phyloP scores from a whole-genome alignment of 2,888 invertebrate species.

The Hybos culiciformis region DNA sequence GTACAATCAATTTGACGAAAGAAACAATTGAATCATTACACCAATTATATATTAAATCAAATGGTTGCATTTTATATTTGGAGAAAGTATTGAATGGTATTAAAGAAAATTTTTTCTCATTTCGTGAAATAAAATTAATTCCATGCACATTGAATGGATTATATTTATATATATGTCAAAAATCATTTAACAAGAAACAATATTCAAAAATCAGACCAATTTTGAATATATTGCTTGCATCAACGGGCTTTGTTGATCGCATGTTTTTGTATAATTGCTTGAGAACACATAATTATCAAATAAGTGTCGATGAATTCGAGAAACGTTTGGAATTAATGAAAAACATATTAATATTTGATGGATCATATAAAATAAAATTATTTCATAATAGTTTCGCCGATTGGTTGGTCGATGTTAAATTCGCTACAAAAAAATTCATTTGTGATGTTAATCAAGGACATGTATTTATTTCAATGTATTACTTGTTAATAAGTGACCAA shows the following conservation, averaged over 20 bases:
- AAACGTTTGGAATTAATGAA: slow-evolving; percentile 61
- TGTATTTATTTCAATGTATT: slow-evolving; percentile 72
- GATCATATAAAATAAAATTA: slow-evolving; percentile 35
- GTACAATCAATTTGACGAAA: slow-evolving; percentile 74
- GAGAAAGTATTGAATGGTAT: slow-evolving; percentile 86
- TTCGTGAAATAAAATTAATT: slow-evolving; percentile 83
- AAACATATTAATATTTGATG: slow-evolving; percentile 37
- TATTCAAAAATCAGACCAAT: slow-evolving; percentile 77
- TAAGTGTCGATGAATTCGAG: slow-evolving; percentile 68
- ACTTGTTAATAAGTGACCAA: slow-evolving; percentile 54
- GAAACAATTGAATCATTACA: slow-evolving; percentile 92
- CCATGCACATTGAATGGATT: slow-evolving; percentile 91
- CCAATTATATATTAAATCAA: slow-evolving; percentile 89
- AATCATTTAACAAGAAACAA: slow-evolving; percentile 77
- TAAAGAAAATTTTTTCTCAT: slow-evolving; percentile 80
- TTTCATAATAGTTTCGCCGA: slow-evolving; percentile 92
- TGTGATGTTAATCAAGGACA: slow-evolving; percentile 81
- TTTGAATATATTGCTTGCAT: slow-evolving; percentile 75
- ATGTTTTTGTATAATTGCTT: slow-evolving; percentile 70
- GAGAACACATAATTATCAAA: slow-evolving; percentile 61
- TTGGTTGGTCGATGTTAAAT: slow-evolving; percentile 95
- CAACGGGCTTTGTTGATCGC: slow-evolving; percentile 70
- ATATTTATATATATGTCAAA: slow-evolving; percentile 88
- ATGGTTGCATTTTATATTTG: slow-evolving; percentile 78
- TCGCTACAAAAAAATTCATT: slow-evolving; percentile 87